Base-by-base conservation (phyloP, 2,797 vertebrate species). In the Steatocranus sp. region DNA sequence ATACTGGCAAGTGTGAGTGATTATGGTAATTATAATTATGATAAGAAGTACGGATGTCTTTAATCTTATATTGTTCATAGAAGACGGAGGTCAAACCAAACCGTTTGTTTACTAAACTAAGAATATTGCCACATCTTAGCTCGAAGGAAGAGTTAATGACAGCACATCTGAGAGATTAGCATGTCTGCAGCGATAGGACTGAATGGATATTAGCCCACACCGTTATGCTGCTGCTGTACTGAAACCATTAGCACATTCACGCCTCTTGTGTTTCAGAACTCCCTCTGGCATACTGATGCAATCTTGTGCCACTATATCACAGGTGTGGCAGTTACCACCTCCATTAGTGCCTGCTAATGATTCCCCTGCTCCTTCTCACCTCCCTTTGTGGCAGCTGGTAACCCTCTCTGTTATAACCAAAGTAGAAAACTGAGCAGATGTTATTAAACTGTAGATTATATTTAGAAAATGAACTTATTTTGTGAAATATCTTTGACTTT, bases 211-310 rank as follows among this genome's bases (percentile, higher is more conserved):
- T 32, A 74, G 56, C 38, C 7, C n/a, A 17, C 11, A n/a, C 18
- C 6, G 2, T 32, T 54, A 48, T 30, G 41, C 34, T 50, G 12
- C n/a, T 32, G 48, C 10, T 76, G 79, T 12, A n/a, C 66, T 11
- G 43, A 73, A 82, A 54, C 20, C 76, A 78, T 82, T 77, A 81
- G 51, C 81, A 86, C 83, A 50, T 80, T 82, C 73, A 85, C 51
- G 51, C 79, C 75, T 87, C 76, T 74, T 1, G 5, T 61, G 79
- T 74, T 84, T 83, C 25, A 15, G 23, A 84, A 86, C 32, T 79
- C 83, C 89, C 89, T 79, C 48, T 75, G 88, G 84, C 53, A 56
- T 54, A 53, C 87, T 92, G 88, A 93, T 83, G 91, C 86, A 87
- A 90, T 76, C 43, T 79, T 61, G 30, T 86, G 79, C 86, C 87